Evolutionary conservation across 1,140 invertebrate genomes (phyloP).

Genomic region (Orchestia grillus): DNA sequence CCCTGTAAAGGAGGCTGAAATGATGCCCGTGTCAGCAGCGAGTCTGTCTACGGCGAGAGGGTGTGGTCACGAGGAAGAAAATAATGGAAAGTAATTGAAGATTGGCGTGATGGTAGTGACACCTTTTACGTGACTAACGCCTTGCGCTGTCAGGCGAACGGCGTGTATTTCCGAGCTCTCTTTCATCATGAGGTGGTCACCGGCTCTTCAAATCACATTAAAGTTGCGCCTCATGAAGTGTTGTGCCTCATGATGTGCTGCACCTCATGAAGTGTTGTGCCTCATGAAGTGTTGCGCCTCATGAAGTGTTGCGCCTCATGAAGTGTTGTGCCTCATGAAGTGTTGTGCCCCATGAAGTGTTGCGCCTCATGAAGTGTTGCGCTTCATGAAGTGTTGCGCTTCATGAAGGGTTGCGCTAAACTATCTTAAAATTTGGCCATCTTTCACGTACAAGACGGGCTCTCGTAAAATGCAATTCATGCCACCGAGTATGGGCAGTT

Average conservation of each 20-base stretch:
- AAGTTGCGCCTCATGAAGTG: not conserved
- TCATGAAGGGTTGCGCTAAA: not conserved
- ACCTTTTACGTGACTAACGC: not conserved
- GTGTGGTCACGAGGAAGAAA: not conserved
- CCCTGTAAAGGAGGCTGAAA: not conserved
- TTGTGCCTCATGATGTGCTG: not conserved
- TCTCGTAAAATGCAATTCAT: too few relatives aligned
- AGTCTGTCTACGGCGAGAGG: too few relatives aligned
- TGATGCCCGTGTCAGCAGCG: not conserved
- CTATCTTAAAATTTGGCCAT: too few relatives aligned
- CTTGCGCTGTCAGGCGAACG: not conserved
- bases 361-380: not conserved
- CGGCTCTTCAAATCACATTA: not conserved
- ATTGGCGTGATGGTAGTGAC: not conserved
- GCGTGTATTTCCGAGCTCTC: not conserved
- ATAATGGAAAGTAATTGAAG: not conserved
- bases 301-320: too few relatives aligned
- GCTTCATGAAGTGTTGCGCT: not conserved
- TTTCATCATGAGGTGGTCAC: not conserved
- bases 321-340: too few relatives aligned
- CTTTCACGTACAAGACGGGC: too few relatives aligned
- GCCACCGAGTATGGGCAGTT: too few relatives aligned
- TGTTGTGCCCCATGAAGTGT: too few relatives aligned
- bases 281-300: too few relatives aligned
- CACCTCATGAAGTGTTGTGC: not conserved